Conservation (phyloP, 2,113 vertebrate species). For the Tragelaphus buxtoni region DNA sequence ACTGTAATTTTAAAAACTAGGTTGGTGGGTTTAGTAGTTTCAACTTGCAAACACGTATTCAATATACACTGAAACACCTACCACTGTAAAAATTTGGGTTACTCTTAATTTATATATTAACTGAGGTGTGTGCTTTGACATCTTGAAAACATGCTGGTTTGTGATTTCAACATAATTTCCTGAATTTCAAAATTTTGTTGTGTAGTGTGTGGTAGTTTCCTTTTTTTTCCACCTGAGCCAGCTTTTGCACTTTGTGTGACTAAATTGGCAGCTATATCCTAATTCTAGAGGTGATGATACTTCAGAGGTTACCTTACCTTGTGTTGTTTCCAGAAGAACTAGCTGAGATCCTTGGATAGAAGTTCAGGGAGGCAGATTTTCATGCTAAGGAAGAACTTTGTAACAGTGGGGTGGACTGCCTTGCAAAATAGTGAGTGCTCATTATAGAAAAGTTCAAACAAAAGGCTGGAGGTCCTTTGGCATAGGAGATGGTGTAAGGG, state of each 20-base stretch:
- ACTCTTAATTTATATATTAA: constrained; percentile 2
- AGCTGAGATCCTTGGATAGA: constrained; percentile 17
- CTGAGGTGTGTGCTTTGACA: neutral
- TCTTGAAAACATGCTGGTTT: constrained; percentile 21
- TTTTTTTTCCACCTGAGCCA: neutral
- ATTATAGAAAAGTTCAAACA: constrained; percentile 27
- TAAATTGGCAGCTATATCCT: neutral
- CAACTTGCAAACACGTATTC: neutral
- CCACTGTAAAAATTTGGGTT: neutral
- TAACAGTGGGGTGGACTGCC: neutral
- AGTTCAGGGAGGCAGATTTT: constrained; percentile 10
- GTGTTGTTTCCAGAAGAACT: neutral
- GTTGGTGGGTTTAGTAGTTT: constrained; percentile 18
- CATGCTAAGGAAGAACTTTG: constrained; percentile 24
- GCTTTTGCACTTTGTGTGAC: constrained; percentile 19
- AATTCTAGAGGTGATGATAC: neutral
- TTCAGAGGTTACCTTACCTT: constrained; percentile 27
- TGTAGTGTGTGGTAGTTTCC: neutral
- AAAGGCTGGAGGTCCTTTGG: neutral
- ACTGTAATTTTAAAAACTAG: constrained; percentile 15
- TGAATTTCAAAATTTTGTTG: constrained; percentile 37
- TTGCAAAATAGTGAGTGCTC: constrained; percentile 27
- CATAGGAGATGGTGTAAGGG: neutral
- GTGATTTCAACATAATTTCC: constrained; percentile 45
- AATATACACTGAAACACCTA: neutral